phyloP scores from a whole-genome alignment of 2,888 invertebrate species.

The Acleris laterana region DNA sequence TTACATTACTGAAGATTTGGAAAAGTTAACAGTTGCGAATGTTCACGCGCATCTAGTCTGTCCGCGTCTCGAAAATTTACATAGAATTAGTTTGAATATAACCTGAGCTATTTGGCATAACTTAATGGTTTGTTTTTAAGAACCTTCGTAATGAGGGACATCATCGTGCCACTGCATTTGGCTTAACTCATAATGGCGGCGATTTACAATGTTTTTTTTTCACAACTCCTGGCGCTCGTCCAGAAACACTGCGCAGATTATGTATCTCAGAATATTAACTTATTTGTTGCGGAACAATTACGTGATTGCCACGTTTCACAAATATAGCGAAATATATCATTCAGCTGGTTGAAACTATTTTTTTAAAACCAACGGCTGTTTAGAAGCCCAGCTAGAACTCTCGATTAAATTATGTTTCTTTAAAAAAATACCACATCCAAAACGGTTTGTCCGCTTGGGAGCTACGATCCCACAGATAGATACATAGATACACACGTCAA shows the following conservation, averaged over 20 bases:
- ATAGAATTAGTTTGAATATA: background rate
- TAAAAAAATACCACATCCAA: too few species aligned
- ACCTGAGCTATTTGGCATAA: background rate
- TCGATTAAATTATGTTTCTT: too few species aligned
- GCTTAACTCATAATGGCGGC: constrained; percentile 46
- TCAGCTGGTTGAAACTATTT: background rate
- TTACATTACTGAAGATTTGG: too few species aligned
- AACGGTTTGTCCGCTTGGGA: too few species aligned
- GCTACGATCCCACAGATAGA: too few species aligned
- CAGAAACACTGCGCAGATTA: constrained; percentile 50
- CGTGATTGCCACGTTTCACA: constrained; percentile 8
- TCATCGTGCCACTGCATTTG: constrained; percentile 42
- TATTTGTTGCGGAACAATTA: constrained; percentile 22
- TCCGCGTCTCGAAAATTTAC: too few species aligned
- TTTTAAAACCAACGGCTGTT: background rate
- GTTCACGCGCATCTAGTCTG: too few species aligned
- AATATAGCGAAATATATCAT: background rate
- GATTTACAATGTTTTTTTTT: constrained; percentile 46
- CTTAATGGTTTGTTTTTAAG: too few species aligned
- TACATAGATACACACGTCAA: too few species aligned
- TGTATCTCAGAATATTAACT: constrained; percentile 31
- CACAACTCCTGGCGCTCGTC: constrained; percentile 50
- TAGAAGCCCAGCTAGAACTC: too few species aligned
- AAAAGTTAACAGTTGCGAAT: too few species aligned
- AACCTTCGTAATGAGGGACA: constrained; percentile 25